Evolutionary conservation across 1,140 invertebrate species (phyloP).

Genomic region (Trigoniulus corallinus): DNA sequence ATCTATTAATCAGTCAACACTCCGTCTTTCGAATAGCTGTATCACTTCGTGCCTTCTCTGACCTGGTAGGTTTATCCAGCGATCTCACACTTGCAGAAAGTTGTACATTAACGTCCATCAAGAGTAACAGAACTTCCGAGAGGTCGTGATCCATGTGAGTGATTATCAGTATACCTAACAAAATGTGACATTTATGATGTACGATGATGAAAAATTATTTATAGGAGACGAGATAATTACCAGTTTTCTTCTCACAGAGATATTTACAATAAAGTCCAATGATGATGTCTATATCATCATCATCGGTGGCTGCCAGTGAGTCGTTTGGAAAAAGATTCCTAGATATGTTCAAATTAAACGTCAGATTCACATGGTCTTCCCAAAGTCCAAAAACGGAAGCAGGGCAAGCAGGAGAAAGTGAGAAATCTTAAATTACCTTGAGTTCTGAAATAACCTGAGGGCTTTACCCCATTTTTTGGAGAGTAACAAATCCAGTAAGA

Average conservation of each 20-base stretch:
- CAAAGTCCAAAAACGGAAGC: too few relatives aligned
- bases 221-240: too few relatives aligned
- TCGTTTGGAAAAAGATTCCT: conserved; percentile 9
- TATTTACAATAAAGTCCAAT: conserved; percentile 39
- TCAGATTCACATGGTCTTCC: background rate
- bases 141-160: conserved; percentile 42
- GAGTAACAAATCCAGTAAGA: conserved; percentile 7
- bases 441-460: conserved; percentile 1
- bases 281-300: conserved; percentile 11
- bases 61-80: conserved; percentile 19
- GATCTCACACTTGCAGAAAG: conserved; percentile 38
- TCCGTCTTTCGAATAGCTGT: conserved; percentile 17
- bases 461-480: conserved; percentile 9
- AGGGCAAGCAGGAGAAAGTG: background rate
- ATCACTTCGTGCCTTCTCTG: conserved; percentile 11
- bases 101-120: conserved; percentile 48
- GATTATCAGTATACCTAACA: conserved; percentile 41
- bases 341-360: background rate
- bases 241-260: conserved; percentile 44
- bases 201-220: too few relatives aligned
- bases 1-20: too few relatives aligned
- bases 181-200: too few relatives aligned
- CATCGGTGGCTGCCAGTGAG: conserved; percentile 7
- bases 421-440: background rate
- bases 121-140: conserved; percentile 39